A percentile compares a stretch with the other conserved stretches of the same genome.
Evolutionary conservation across 2,888 invertebrate genomes (phyloP).

Genomic region (Elegia similella): DNA sequence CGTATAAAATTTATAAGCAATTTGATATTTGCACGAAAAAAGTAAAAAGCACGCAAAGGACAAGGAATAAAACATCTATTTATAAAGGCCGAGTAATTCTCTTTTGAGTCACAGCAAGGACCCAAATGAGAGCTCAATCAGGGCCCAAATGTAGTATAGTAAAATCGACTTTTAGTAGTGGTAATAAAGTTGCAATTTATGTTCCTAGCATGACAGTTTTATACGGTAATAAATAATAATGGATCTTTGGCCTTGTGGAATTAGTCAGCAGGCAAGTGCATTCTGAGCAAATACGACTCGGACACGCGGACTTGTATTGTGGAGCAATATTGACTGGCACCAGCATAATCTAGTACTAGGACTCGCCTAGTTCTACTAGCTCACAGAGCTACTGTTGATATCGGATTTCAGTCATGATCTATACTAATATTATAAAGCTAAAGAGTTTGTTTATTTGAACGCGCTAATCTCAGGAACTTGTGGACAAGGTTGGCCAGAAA

Average conservation of each 20-base stretch:
- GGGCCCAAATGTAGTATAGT: constrained; percentile 21
- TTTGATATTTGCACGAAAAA: background rate
- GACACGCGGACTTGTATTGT: constrained; percentile 1
- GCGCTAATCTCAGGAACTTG: too few species aligned
- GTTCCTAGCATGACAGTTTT: constrained; percentile 42
- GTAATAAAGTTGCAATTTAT: constrained; percentile 42
- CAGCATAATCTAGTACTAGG: background rate
- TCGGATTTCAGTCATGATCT: too few species aligned
- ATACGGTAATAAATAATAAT: constrained; percentile 78
- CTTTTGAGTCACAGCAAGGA: constrained; percentile 65
- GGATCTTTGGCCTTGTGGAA: constrained; percentile 74
- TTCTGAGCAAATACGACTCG: constrained; percentile 44
- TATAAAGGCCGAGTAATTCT: constrained; percentile 44
- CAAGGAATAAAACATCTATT: constrained; percentile 11
- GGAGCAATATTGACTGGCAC: background rate
- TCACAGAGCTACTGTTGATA: too few species aligned
- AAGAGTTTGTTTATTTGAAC: too few species aligned
- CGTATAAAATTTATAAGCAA: background rate
- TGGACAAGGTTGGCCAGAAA: too few species aligned
- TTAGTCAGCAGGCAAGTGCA: constrained; percentile 65
- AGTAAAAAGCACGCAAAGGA: background rate
- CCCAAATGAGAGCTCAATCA: constrained; percentile 54
- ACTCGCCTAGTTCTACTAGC: too few species aligned
- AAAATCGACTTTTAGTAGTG: constrained; percentile 42
- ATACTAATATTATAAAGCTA: too few species aligned